Conservation (phyloP, 1,140 invertebrate genomes). For the Trachymyrmex septentrionalis region DNA sequence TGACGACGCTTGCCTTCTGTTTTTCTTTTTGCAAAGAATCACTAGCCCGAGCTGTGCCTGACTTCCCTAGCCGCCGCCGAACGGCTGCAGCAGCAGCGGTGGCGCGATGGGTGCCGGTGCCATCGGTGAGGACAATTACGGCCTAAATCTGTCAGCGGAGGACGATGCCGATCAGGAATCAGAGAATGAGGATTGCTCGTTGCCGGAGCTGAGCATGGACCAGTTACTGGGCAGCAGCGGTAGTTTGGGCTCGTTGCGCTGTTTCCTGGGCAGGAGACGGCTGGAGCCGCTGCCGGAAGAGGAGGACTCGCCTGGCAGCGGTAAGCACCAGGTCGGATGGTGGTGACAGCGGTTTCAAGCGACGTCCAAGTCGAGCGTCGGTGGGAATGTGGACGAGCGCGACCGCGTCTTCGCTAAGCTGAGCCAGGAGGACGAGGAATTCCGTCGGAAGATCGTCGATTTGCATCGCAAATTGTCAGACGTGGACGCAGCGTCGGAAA, state of each 20-base stretch:
- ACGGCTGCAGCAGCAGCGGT: conserved; percentile 70
- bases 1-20: conserved; percentile 85
- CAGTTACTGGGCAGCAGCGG: conserved; percentile 80
- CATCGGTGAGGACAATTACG: conserved; percentile 81
- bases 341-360: conserved; percentile 85
- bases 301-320: conserved; percentile 83
- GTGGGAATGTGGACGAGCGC: conserved; percentile 68
- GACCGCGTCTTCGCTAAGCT: conserved; percentile 81
- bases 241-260: conserved; percentile 77
- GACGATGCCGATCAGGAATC: conserved; percentile 78
- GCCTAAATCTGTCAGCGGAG: conserved; percentile 77
- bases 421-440: conserved; percentile 83
- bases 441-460: conserved; percentile 83
- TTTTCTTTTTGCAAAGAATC: conserved; percentile 84
- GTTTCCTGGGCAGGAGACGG: conserved; percentile 81
- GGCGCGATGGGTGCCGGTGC: conserved; percentile 40
- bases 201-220: conserved; percentile 85
- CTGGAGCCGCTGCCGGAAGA: conserved; percentile 85
- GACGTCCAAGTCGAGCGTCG: conserved; percentile 74
- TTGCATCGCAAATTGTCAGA: conserved; percentile 84
- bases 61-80: conserved; percentile 84
- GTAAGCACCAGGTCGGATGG: conserved; percentile 84
- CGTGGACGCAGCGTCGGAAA: conserved; percentile 73
- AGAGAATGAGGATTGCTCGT: conserved; percentile 77
- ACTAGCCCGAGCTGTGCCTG: conserved; percentile 85